Evolutionary conservation across 1,140 invertebrate species (phyloP), one percentile per base, ranked within the genome.

Genomic region (Drosophila mayri): DNA sequence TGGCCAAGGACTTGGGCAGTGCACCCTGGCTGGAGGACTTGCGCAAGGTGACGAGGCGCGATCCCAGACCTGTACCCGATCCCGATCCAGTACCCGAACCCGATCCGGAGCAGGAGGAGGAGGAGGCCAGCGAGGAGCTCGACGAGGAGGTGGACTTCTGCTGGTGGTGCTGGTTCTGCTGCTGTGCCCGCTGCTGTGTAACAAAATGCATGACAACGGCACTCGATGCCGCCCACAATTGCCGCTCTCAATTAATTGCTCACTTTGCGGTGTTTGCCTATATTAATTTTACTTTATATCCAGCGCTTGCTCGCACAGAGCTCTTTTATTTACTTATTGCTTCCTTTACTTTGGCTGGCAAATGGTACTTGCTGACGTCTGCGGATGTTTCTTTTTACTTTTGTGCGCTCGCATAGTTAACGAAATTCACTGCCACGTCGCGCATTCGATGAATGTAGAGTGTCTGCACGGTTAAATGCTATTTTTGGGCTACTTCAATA

Each of bases 151-250:
- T 59, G n/a, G 72, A 73, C 54, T 76, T 66, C 35, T 81, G 65
- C 32, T 66, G 65, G 12, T 68, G 76, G 22, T 79, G 74, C 58
- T 79, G 76, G 64, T 83, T 62, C 61, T 83, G 80, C 41, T 82
- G 75, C 18, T 86, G 83, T 59, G 78, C 76, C 50, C 83, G 83
- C 63, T 87, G 83, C 78, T 87, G 84, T 88, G 84, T 87, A 47
- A 88, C 85, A 84, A 88, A 88, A 88, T 88, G 77, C 84, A 88
- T 88, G 84, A 88, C 84, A 90, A 78, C 81, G 85, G 68, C 79
- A 76, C 68, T 43, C 49, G 32, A 11, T 43, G 76, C 76, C 70
- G 65, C 62, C 41, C 62, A 84, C 62, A 76, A 47, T 47, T 43
- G 76, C 76, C 70, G 65, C 62, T 30, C 62, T 79, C 62, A 76